Evolutionary conservation across 2,113 vertebrate species (phyloP), one percentile per base, ranked within the genome.

Genomic region (Leptobrachium leishanense): DNA sequence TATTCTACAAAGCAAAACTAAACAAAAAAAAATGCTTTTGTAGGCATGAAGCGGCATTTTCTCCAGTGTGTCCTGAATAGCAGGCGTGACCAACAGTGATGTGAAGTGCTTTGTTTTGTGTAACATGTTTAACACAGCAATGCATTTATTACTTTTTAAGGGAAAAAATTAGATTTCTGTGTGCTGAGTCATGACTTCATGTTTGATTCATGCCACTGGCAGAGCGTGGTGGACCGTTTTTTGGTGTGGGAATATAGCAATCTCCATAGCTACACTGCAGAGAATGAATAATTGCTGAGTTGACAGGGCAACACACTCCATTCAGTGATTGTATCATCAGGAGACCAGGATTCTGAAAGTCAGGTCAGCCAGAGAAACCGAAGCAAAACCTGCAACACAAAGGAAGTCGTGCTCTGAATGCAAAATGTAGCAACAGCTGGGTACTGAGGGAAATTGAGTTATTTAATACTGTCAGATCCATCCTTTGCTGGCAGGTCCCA

Each of bases 131-230:
- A 31, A 31, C 20, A 31, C 20, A 50, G 4, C 46, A 50, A 50
- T 50, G 46, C 46, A 50, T 50, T 5, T 50, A 50, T 50, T 54
- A 54, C 50, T 54, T 54, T 62, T 74, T 74, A 41, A 6, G n/a
- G 13, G n/a, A 50, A 63, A 62, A 43, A 10, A 75, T 46, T 59
- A 46, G 64, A 53, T 15, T 7, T 50, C 44, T 79, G 77, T 50
- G 63, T 79, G 77, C 69, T 54, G 59, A 72, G 57, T 72, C 76
- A 79, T 42, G 5, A 6, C 20, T 12, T 71, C 50, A 41, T 72
- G 69, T 79, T 78, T 72, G 77, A 72, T 64, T 71, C 44, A 57
- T 15, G 43, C 42, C 40, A 39, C 43, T 20, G 10, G 39, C 7
- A 44, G 3, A 74, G 57, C 9, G 8, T 42, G 13, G 57, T 2